Base-by-base conservation (phyloP, 2,888 invertebrate species). In the Habroteleia sp. region DNA sequence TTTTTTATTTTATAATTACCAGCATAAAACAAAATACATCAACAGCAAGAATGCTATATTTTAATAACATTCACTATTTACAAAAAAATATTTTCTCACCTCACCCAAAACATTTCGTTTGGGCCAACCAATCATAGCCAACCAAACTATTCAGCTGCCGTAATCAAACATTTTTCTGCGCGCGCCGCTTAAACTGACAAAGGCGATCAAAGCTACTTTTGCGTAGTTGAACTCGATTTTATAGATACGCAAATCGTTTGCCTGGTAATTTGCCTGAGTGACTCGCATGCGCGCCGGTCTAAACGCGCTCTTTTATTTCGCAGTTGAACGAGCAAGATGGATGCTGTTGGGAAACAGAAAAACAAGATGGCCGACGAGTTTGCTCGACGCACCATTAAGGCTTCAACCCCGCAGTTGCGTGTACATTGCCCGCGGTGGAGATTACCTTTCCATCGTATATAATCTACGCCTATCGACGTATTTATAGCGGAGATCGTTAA, bases 391-490 rank as follows among this genome's bases (percentile, higher is more conserved):
- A 29, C 63, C 50, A 72, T 72, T 63, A 72, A 63, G 17, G 48
- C 42, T 63, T 63, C 56, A 72, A 63, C 41, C 72, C 72, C 35
- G 58, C 7, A 39, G 46, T 46, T 20, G 31, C 8, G 41, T 63
- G 56, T 20, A 56, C 31, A 39, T 58, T 50, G 72, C 72, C 58
- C 48, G 58, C 56, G 63, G 63, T 50, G 42, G 63, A 72, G 56
- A 72, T 72, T 72, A 58, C 71, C 44, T 58, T 42, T 58, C 35
- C 72, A 35, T 50, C 72, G 65, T 72, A 65, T 63, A 65, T 72
- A 72, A 72, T 56, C 72, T 72, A 56, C 44, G 56, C 63, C 72
- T 72, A 73, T 73, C 73, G 60, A 52, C 65, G 73, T 73, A 73
- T 73, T 66, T 65, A 73, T 66, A 66, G 73, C 60, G 46, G 2